Percentiles rank a stretch among this genome's conserved stretches.
Conservation (phyloP, 2,888 invertebrate genomes). For the Temnothorax unifasciatus region DNA sequence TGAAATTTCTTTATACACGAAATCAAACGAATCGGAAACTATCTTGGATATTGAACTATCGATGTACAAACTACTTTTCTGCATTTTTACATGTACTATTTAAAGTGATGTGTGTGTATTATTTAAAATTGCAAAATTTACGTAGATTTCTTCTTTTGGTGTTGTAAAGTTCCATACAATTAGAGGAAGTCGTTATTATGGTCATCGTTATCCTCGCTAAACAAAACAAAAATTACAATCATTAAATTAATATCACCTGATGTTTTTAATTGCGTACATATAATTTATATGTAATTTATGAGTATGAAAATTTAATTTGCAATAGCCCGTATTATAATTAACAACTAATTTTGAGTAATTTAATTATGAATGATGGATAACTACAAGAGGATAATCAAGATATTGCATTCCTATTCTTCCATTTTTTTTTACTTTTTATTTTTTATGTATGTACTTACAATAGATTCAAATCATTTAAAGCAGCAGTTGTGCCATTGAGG, state of each 20-base stretch:
- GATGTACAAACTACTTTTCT: not conserved
- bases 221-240: conserved; percentile 23
- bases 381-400: conserved; percentile 57
- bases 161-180: conserved; percentile 1
- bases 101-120: conserved; percentile 9
- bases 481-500: conserved; percentile 83
- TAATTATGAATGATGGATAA: not conserved
- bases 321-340: not conserved
- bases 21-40: not conserved
- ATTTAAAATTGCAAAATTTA: conserved; percentile 12
- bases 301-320: conserved; percentile 4
- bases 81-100: conserved; percentile 29
- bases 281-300: not conserved
- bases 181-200: conserved; percentile 32
- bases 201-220: conserved; percentile 66
- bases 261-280: not conserved
- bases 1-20: conserved; percentile 6
- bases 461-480: conserved; percentile 71
- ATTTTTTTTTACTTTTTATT: conserved; percentile 8
- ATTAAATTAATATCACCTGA: not conserved
- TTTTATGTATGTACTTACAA: conserved; percentile 70
- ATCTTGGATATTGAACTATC: not conserved
- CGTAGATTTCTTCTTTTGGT: conserved; percentile 11
- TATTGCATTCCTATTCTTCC: not conserved
- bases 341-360: not conserved